Conservation (phyloP, 1,140 invertebrate species). For the Drosophila santomea region DNA sequence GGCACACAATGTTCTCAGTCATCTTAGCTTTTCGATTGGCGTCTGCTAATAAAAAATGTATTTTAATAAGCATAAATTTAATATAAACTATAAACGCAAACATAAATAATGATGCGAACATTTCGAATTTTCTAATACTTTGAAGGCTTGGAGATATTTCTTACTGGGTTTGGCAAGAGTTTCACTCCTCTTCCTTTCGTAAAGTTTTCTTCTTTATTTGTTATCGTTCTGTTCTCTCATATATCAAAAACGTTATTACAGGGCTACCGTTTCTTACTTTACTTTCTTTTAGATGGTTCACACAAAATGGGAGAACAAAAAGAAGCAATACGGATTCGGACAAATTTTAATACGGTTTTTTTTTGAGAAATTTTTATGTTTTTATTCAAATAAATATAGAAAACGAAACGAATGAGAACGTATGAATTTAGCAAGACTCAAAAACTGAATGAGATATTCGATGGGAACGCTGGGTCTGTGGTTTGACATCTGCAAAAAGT, state of each 20-base stretch:
- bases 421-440: constrained; percentile 79
- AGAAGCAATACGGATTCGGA: background rate
- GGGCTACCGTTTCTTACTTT: background rate
- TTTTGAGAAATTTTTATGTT: constrained; percentile 50
- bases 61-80: too few species aligned
- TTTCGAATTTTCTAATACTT: too few species aligned
- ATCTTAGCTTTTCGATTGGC: constrained; percentile 13
- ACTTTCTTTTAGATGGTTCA: background rate
- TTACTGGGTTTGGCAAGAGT: background rate
- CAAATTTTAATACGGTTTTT: constrained; percentile 3
- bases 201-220: background rate
- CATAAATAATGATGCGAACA: too few species aligned
- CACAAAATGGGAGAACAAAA: constrained; percentile 19
- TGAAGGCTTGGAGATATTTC: too few species aligned
- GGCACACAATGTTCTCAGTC: constrained; percentile 59
- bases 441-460: constrained; percentile 59
- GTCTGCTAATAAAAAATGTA: too few species aligned
- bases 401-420: constrained; percentile 64
- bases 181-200: background rate
- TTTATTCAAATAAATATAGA: constrained; percentile 31
- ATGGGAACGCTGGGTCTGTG: background rate
- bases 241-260: too few species aligned
- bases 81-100: too few species aligned
- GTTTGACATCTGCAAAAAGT: constrained; percentile 10
- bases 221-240: background rate